These are phyloP conservation scores for Tiliqua scincoides DNA, from an alignment of 2,113 vertebrate genomes.

Conservation along the genomic window DNA sequence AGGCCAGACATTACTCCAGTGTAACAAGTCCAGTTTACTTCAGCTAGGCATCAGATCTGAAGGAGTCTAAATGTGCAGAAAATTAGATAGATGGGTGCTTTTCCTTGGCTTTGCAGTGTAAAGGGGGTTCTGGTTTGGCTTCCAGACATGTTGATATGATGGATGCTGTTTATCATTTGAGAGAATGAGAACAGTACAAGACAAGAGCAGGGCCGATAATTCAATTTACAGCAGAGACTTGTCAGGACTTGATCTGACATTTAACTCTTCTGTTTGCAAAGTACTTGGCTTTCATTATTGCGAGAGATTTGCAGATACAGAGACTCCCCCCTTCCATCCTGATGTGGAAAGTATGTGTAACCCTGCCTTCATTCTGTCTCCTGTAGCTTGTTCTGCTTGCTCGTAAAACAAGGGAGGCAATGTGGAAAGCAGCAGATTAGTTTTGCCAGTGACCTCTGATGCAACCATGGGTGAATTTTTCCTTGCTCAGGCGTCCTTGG, in stretches of 20 bases:
- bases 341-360: background rate
- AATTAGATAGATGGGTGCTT: fast-evolving
- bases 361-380: background rate
- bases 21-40: background rate
- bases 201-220: constrained; percentile 45
- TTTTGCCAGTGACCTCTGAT: background rate
- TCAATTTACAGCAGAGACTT: constrained; percentile 58
- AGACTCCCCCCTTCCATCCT: background rate
- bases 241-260: constrained; percentile 71
- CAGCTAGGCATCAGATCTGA: background rate
- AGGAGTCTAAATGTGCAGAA: background rate
- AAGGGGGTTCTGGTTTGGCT: background rate
- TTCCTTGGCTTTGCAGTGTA: fast-evolving
- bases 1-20: background rate
- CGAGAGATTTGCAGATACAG: background rate
- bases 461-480: background rate
- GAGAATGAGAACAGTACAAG: constrained; percentile 15
- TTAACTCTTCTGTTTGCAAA: constrained; percentile 63
- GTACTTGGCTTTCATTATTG: constrained; percentile 63
- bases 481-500: background rate
- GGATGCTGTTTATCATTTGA: constrained; percentile 33
- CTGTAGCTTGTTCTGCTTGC: background rate
- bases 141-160: background rate
- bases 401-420: background rate
- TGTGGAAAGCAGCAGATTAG: background rate